Base-by-base conservation (phyloP, 2,797 vertebrate species). In the Aphelocoma californica region DNA sequence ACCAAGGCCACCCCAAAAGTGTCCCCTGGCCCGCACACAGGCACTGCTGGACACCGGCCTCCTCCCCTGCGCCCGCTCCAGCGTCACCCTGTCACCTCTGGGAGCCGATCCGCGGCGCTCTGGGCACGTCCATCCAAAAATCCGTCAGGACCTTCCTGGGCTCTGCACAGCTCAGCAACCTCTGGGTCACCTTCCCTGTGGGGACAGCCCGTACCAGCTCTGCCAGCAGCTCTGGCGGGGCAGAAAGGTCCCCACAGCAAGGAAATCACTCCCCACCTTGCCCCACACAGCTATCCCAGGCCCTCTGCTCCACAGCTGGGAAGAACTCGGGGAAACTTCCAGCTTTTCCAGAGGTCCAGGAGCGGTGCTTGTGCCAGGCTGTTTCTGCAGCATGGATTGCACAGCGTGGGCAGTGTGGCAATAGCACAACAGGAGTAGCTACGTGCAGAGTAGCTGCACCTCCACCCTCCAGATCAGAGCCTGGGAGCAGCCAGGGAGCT, bases 1-100 rank as follows among this genome's bases (percentile, higher is more conserved):
- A 96, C 94, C 92, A 64, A n/a, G 67, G 95, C 94, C 96, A 96
- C 95, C 91, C 85, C 86, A 62, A 48, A 75, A 94, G 80, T 79
- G 82, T 65, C 93, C 83, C 45, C 21, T 4, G 20, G 58, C 20
- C 42, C 70, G 11, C 45, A 4, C 15, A 8, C 36, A 6, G 31
- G 53, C 69, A 6, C 74, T 45, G 36, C 66, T 6, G 19, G 42
- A 3, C 12, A 1, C 24, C 50, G 17, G 42, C 72, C 29, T 32
- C 26, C 40, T 4, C 1, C 56, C 40, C 40, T 42, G 40, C 40
- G 16, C 40, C 40, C 40, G 40, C 40, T 42, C 40, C 40, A 42
- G 40, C 7, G 42, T 42, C 40, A 16, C 13, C 0, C 4, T 8
- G 42, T 7, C 28, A 24, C 20, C 50, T 47, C 19, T 3, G 24